Conservation (phyloP, 2,113 vertebrate genomes). For the Holacanthus passer region DNA sequence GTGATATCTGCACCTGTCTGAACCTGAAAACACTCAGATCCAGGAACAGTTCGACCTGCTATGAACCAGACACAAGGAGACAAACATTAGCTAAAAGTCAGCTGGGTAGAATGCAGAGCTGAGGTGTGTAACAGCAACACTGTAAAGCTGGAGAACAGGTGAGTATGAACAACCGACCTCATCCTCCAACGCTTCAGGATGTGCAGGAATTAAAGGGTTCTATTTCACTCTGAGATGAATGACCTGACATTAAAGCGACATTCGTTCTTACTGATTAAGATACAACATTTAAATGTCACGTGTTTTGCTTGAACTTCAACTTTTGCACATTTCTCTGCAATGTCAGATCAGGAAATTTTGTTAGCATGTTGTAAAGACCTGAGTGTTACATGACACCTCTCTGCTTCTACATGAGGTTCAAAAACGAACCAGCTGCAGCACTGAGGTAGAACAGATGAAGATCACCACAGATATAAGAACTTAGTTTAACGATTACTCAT, state of each 20-base stretch:
- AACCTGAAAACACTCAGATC: neutral
- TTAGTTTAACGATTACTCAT: neutral
- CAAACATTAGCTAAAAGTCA: neutral
- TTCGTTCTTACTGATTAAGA: neutral
- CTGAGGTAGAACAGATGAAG: neutral
- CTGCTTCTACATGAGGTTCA: neutral
- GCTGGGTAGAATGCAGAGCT: neutral
- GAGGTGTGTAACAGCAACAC: neutral
- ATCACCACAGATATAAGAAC: neutral
- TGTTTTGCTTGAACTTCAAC: neutral
- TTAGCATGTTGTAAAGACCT: neutral
- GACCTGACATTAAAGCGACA: neutral
- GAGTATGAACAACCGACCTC: neutral
- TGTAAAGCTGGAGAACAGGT: neutral
- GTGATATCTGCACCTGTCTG: neutral
- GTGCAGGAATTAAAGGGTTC: neutral
- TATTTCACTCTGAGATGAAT: neutral
- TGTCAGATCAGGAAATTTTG: neutral
- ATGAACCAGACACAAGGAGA: neutral
- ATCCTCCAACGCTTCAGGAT: neutral
- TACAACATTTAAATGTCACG: constrained; percentile 4
- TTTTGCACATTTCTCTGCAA: neutral
- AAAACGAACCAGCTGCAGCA: neutral
- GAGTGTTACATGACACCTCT: neutral
- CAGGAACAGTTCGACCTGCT: neutral